These are phyloP conservation scores for Bellardia pandia DNA, from an alignment of 2,888 invertebrate species.

Conservation along the genomic window DNA sequence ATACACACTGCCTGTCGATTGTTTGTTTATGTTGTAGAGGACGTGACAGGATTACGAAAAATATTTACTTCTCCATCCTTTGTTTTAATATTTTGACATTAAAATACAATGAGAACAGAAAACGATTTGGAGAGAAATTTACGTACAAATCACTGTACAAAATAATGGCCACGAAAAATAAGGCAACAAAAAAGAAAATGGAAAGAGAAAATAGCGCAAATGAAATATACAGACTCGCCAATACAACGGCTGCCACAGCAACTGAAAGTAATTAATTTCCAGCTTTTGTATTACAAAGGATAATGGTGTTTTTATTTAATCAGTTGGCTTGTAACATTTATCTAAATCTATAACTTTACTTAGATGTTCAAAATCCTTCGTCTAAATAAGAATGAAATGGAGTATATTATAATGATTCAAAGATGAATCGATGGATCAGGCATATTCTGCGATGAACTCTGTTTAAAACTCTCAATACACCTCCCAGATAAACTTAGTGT, in stretches of 20 bases:
- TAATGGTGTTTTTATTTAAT: neutral
- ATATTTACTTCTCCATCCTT: constrained; percentile 19
- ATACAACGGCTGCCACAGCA: constrained; percentile 10
- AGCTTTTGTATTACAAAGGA: neutral
- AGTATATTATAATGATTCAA: too few relatives aligned
- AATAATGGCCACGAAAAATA: constrained; percentile 59
- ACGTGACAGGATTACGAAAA: constrained; percentile 69
- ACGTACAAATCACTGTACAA: constrained; percentile 70
- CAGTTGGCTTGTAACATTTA: neutral
- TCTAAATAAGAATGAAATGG: too few relatives aligned
- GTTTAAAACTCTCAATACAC: too few relatives aligned
- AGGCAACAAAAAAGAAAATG: neutral
- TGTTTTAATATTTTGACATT: neutral
- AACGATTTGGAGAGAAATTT: constrained; percentile 37
- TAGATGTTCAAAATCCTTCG: too few relatives aligned
- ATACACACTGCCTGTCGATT: constrained; percentile 47
- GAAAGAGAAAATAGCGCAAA: neutral
- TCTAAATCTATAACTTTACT: too few relatives aligned
- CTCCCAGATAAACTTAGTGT: too few relatives aligned
- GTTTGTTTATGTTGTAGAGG: constrained; percentile 68
- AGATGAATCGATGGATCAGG: too few relatives aligned
- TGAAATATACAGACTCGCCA: constrained; percentile 27
- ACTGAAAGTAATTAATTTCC: constrained; percentile 64
- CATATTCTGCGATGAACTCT: too few relatives aligned
- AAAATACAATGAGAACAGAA: constrained; percentile 19